Evolutionary conservation across 2,113 vertebrate genomes (phyloP), one percentile per base, ranked within the genome.

Genomic region (Hypanus sabinus): DNA sequence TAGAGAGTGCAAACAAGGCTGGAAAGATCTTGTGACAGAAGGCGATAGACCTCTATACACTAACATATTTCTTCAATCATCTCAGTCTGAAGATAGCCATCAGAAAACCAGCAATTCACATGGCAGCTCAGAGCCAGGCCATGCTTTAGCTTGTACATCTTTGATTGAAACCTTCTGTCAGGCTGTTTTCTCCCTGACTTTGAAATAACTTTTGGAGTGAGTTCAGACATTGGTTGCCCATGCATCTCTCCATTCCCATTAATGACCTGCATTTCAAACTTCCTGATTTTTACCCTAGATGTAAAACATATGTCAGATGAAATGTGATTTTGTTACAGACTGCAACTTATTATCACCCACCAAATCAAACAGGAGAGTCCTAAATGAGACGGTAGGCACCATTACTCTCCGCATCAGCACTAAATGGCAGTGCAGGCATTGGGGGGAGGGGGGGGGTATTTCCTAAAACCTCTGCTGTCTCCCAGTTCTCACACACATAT

Each of bases 221-320:
- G 30, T 90, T n/a, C 85, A 90, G 57, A 33, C 5, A 90, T 33
- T 90, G 57, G 85, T 90, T 33, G 60, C 30, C 76, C 60, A 60
- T 62, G 83, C 60, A 88, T 88, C 55, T 60, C 12, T 62, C 55
- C 83, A 90, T 90, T 90, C 85, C 30, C 85, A 90, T 65, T 65
- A 68, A 14, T 65, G 30, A 33, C 30, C 60, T 18, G 62, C 16
- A 62, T 60, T 65, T 88, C 60, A 88, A 65, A 65, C 85, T 30
- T 57, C 12, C 60, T 90, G 60, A 60, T 33, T 33, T 90, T 90
- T 22, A 65, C 85, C 60, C 85, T 65, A 90, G 85, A 33, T 90
- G 60, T 90, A 10, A 90, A 55, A 83, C 85, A 65, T 30, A 65
- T 90, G 85, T 68, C 0, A 30, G 8, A 8, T 33, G n/a, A 65